phyloP scores from a whole-genome alignment of 2,888 invertebrate species.

The Vannuccia rotundouncinata region DNA sequence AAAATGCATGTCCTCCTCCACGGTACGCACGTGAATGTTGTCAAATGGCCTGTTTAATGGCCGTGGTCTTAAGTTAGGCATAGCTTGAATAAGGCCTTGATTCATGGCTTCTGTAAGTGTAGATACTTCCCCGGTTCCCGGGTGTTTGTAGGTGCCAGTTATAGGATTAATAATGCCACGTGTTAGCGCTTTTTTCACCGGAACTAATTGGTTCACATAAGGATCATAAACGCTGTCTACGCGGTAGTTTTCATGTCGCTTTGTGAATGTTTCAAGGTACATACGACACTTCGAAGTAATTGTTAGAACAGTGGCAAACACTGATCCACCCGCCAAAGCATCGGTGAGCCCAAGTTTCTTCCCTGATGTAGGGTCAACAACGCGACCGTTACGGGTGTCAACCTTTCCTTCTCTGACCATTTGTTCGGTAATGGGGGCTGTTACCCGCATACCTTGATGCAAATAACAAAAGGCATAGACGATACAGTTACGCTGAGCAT shows the following conservation, averaged over 20 bases:
- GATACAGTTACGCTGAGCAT: conserved; percentile 28
- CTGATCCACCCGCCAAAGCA: conserved; percentile 67
- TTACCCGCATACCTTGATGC: conserved; percentile 15
- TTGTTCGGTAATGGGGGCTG: conserved; percentile 35
- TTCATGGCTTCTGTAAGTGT: conserved; percentile 81
- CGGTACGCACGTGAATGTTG: conserved; percentile 36
- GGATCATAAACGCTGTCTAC: conserved; percentile 39
- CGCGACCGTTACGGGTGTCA: conserved; percentile 49
- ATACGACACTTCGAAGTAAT: conserved; percentile 20
- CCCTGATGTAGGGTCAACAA: conserved; percentile 75
- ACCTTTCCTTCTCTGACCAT: conserved; percentile 39
- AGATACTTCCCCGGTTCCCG: conserved; percentile 69
- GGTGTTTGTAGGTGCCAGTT: conserved; percentile 74
- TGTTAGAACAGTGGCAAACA: conserved; percentile 39
- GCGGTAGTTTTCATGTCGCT: conserved; percentile 36
- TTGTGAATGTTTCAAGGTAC: conserved; percentile 35
- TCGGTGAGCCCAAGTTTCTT: conserved; percentile 73
- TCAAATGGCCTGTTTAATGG: conserved; percentile 34
- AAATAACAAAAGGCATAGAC: conserved; percentile 33
- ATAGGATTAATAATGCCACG: conserved; percentile 67
- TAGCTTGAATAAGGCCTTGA: conserved; percentile 70
- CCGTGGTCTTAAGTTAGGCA: conserved; percentile 30
- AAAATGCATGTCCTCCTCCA: conserved; percentile 66
- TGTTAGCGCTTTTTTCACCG: conserved; percentile 73
- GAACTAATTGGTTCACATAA: conserved; percentile 60